A percentile compares a stretch with the other conserved stretches of the same genome.
Conservation (phyloP, 2,797 vertebrate genomes). For the Brachyrhaphis roseni region DNA sequence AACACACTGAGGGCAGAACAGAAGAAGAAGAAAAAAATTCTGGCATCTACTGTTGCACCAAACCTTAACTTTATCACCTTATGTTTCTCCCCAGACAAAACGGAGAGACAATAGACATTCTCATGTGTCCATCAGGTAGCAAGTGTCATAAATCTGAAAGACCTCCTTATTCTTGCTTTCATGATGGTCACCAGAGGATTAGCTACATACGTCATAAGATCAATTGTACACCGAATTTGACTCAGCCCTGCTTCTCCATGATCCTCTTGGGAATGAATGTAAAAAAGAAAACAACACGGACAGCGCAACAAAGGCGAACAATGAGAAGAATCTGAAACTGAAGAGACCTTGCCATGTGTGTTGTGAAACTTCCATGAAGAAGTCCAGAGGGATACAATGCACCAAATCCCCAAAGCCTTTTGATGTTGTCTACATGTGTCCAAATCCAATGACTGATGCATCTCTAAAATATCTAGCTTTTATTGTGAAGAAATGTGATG, state of each 20-base stretch:
- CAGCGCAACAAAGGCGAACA: slow-evolving; percentile 58
- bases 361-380: slow-evolving; percentile 7
- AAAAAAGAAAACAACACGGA: slow-evolving; percentile 20
- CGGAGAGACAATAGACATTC: slow-evolving; percentile 53
- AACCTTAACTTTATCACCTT: slow-evolving; percentile 46
- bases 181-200: slow-evolving; percentile 16
- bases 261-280: slow-evolving; percentile 39
- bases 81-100: slow-evolving; percentile 39
- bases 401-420: slow-evolving; percentile 17
- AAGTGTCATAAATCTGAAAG: slow-evolving; percentile 17
- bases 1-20: slow-evolving; percentile 21
- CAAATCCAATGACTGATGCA: slow-evolving; percentile 2
- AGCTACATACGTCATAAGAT: slow-evolving; percentile 40
- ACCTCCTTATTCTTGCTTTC: slow-evolving; percentile 12
- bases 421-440: slow-evolving; percentile 22
- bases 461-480: not conserved
- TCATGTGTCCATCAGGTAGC: slow-evolving; percentile 51
- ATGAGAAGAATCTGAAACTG: slow-evolving; percentile 45
- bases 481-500: not conserved
- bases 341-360: slow-evolving; percentile 23
- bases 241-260: slow-evolving; percentile 22
- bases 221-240: slow-evolving; percentile 25
- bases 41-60: slow-evolving; percentile 29
- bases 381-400: slow-evolving; percentile 11
- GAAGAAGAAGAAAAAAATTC: not conserved